A percentile compares a stretch with the other conserved stretches of the same genome.
Conservation (phyloP, 2,113 vertebrate species). For the Sapayoa aenigma region DNA sequence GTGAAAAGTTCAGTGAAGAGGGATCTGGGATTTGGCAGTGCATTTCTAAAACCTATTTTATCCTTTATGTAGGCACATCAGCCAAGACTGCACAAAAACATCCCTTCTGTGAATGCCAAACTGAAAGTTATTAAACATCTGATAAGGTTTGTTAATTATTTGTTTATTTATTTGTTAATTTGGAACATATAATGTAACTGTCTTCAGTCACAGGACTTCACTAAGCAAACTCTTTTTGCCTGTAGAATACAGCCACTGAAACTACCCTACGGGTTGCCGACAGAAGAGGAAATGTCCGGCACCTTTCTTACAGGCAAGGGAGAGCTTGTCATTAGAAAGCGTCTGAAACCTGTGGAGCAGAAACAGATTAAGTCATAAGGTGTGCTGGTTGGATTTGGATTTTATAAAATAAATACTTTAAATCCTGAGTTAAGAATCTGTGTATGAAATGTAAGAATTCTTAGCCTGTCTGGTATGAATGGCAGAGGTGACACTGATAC, state of each 20-base stretch:
- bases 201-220: neutral
- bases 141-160: conserved; percentile 81
- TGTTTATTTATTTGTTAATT: neutral
- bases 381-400: neutral
- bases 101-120: conserved; percentile 85
- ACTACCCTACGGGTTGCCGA: conserved; percentile 86
- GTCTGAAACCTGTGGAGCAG: conserved; percentile 69
- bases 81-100: conserved; percentile 92
- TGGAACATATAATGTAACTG: neutral
- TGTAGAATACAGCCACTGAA: conserved; percentile 88
- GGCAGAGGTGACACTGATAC: neutral
- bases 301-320: conserved; percentile 85
- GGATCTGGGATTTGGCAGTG: neutral
- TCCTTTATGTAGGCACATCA: conserved; percentile 74
- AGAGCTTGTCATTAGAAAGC: conserved; percentile 82
- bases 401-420: conserved; percentile 49
- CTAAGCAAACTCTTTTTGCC: conserved; percentile 31
- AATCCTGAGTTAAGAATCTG: neutral
- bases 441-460: neutral
- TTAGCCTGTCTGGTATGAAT: neutral
- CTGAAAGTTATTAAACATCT: conserved; percentile 93
- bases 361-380: conserved; percentile 72
- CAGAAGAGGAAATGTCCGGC: conserved; percentile 84
- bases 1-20: neutral
- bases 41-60: neutral